These are phyloP conservation scores for Nannospalax galili DNA, from an alignment of 2,113 vertebrate genomes.

Conservation along the genomic window DNA sequence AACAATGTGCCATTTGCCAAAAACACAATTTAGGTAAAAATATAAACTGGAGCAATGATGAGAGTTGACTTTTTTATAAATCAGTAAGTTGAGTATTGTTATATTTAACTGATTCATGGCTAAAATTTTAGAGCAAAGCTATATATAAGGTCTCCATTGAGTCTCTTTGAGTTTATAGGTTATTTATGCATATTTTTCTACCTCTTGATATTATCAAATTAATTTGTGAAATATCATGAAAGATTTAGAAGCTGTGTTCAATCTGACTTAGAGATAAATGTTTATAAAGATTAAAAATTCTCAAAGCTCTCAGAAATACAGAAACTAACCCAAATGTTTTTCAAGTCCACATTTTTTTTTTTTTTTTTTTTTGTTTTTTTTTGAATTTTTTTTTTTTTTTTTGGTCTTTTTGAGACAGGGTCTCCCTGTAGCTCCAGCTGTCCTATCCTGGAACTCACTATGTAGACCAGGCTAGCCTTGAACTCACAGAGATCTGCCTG, in stretches of 20 bases:
- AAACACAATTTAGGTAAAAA: slow-evolving; percentile 16
- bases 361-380: no score
- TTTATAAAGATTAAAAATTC: not conserved
- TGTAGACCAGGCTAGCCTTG: no score
- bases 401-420: no score
- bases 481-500: no score
- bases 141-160: not conserved
- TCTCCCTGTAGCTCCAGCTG: no score
- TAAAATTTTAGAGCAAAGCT: not conserved
- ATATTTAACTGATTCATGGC: not conserved
- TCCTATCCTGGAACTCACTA: no score
- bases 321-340: not conserved
- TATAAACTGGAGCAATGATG: not conserved
- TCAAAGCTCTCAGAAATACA: not conserved
- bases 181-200: not conserved
- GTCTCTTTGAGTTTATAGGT: not conserved
- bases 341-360: not conserved
- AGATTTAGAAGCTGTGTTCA: not conserved
- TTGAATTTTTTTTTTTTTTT: no score
- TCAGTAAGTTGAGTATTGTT: not conserved
- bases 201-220: not conserved
- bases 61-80: not conserved
- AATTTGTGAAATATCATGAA: not conserved
- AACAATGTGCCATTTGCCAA: not conserved
- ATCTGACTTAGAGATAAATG: not conserved